Evolutionary conservation across 2,113 vertebrate genomes (phyloP).

Genomic region (Rattus norvegicus): GRCr8 NC_086025.1:30972001-30972500

Average conservation of each 20-base stretch:
- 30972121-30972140: too few species aligned
- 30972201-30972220: neutral
- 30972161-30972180: too few species aligned
- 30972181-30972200: too few species aligned
- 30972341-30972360: neutral
- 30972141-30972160: too few species aligned
- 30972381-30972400: neutral
- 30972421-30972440: neutral
- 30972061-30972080: neutral
- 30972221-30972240: neutral
- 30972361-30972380: neutral
- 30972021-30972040: neutral
- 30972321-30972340: neutral
- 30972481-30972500: neutral
- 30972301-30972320: neutral
- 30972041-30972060: slow-evolving; percentile 41
- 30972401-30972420: neutral
- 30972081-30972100: slow-evolving; percentile 31
- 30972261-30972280: slow-evolving; percentile 2
- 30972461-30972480: neutral
- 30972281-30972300: neutral
- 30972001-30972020: neutral
- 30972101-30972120: too few species aligned
- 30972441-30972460: neutral
- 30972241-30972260: slow-evolving; percentile 29